Percentiles rank a stretch among this genome's conserved stretches.
phyloP scores from a whole-genome alignment of 2,113 vertebrate genomes.

The Hypocryptadius cinnamomeus region DNA sequence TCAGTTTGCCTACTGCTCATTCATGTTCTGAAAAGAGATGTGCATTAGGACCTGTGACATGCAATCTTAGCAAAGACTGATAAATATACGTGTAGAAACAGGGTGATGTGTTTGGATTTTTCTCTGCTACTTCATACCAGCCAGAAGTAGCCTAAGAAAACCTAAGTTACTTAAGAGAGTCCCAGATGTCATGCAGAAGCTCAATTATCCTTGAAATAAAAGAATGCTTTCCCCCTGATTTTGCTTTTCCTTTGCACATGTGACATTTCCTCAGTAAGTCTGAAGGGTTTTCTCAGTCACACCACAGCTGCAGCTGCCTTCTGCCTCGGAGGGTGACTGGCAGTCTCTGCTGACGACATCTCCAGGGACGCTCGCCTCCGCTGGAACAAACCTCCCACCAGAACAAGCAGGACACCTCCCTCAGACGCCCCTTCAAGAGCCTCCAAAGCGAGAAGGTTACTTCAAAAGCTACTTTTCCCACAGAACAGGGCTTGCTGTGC shows the following conservation, averaged over 20 bases:
- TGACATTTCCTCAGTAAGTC: neutral
- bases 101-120: neutral
- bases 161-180: neutral
- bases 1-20: conserved; percentile 4
- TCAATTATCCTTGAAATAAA: neutral
- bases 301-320: neutral
- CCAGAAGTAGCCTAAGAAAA: conserved; percentile 7
- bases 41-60: neutral
- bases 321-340: neutral
- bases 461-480: neutral
- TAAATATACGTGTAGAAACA: neutral
- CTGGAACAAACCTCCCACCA: neutral
- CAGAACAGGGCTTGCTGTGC: neutral
- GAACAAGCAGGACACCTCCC: neutral
- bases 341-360: neutral
- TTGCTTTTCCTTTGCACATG: neutral
- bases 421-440: neutral
- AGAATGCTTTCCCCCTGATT: neutral
- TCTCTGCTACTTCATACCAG: neutral
- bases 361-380: neutral
- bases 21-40: neutral
- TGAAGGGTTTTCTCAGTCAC: neutral
- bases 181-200: conserved; percentile 40
- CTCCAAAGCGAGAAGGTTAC: neutral
- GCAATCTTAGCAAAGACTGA: conserved; percentile 8